Conservation (phyloP, 2,888 invertebrate genomes). For the Cheilosia soror region DNA sequence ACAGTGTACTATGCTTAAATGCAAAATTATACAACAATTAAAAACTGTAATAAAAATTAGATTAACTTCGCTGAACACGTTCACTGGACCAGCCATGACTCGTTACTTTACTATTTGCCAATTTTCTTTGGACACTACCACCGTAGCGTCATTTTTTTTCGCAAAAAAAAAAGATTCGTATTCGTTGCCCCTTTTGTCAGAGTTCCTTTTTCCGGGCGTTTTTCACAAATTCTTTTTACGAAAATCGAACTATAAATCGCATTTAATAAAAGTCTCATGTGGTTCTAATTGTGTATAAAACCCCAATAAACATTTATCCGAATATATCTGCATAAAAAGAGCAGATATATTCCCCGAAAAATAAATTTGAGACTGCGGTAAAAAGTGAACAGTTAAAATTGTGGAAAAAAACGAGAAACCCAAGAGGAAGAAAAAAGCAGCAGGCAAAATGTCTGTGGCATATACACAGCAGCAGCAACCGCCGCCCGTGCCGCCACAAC, state of each 20-base stretch:
- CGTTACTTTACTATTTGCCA: slow-evolving; percentile 41
- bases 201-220: slow-evolving; percentile 69
- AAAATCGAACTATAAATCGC: slow-evolving; percentile 42
- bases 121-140: slow-evolving; percentile 41
- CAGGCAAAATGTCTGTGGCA: slow-evolving; percentile 84
- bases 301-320: slow-evolving; percentile 51
- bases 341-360: slow-evolving; percentile 68
- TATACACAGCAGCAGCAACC: slow-evolving; percentile 84
- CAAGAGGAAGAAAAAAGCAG: slow-evolving; percentile 84
- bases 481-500: slow-evolving; percentile 77
- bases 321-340: slow-evolving; percentile 74
- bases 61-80: not conserved
- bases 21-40: not conserved
- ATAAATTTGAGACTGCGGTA: slow-evolving; percentile 69
- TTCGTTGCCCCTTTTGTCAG: slow-evolving; percentile 68
- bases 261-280: slow-evolving; percentile 39
- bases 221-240: slow-evolving; percentile 51
- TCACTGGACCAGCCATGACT: not conserved
- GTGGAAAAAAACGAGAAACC: slow-evolving; percentile 84
- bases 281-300: slow-evolving; percentile 45
- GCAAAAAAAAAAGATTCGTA: slow-evolving; percentile 55
- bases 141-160: slow-evolving; percentile 73
- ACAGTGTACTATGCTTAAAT: too few species aligned
- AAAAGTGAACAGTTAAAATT: slow-evolving; percentile 80
- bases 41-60: not conserved